Conservation (phyloP, 2,888 invertebrate genomes). For the Myopa testacea region DNA sequence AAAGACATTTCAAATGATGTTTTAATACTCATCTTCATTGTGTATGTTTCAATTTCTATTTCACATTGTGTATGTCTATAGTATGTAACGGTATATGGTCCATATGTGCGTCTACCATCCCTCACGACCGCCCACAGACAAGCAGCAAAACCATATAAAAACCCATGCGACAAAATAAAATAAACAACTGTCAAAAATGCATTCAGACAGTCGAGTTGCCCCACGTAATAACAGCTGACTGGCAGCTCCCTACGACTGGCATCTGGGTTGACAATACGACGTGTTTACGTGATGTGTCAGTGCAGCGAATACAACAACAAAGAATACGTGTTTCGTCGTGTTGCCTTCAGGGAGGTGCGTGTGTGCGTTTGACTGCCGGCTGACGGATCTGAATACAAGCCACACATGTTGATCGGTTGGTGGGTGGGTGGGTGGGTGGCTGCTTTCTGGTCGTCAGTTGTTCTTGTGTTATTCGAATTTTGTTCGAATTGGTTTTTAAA, state of each 20-base stretch:
- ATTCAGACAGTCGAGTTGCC: slow-evolving; percentile 50
- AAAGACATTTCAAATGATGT: no score
- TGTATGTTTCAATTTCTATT: no score
- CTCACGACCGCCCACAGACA: slow-evolving; percentile 16
- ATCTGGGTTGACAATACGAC: slow-evolving; percentile 35
- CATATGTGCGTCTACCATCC: background rate
- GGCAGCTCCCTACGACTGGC: slow-evolving; percentile 7
- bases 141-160: background rate
- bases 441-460: background rate
- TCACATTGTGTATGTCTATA: no score
- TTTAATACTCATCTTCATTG: no score
- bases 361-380: background rate
- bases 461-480: background rate
- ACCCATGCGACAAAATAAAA: slow-evolving; percentile 61
- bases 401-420: background rate
- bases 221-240: background rate
- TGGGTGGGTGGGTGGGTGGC: background rate
- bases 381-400: background rate
- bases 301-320: background rate
- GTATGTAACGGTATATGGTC: no score
- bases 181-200: slow-evolving; percentile 65
- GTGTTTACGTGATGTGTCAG: slow-evolving; percentile 30
- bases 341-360: slow-evolving; percentile 23
- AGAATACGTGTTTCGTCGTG: background rate
- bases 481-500: background rate